Conservation (phyloP, 2,888 invertebrate genomes). For the Rhingia campestris region DNA sequence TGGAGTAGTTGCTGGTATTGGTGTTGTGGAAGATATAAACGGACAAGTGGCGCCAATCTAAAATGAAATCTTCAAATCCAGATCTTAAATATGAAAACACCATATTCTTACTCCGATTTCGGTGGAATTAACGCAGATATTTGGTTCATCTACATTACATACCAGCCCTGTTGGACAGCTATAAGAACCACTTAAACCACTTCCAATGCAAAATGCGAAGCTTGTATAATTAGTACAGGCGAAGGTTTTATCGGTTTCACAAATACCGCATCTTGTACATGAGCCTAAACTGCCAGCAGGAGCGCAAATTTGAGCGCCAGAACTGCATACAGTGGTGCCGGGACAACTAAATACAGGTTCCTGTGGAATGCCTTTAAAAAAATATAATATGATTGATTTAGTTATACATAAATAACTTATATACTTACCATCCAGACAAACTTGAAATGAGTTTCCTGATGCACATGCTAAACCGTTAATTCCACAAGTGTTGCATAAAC, state of each 20-base stretch:
- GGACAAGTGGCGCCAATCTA: constrained; percentile 56
- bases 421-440: constrained; percentile 31
- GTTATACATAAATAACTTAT: background rate
- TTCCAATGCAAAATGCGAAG: constrained; percentile 42
- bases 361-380: constrained; percentile 18
- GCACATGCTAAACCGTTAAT: constrained; percentile 31
- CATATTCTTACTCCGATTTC: constrained; percentile 26
- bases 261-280: constrained; percentile 23
- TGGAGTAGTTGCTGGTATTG: constrained; percentile 1
- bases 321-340: constrained; percentile 1
- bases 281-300: background rate
- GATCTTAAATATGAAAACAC: background rate
- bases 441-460: constrained; percentile 5
- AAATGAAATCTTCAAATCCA: background rate
- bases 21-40: background rate
- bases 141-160: constrained; percentile 35
- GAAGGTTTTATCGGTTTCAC: constrained; percentile 5
- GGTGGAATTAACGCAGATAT: constrained; percentile 34
- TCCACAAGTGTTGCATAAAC: constrained; percentile 41
- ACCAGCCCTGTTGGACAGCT: constrained; percentile 17
- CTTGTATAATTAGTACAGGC: constrained; percentile 35
- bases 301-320: constrained; percentile 14
- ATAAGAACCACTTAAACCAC: background rate
- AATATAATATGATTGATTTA: background rate
- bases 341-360: constrained; percentile 17